Percentiles rank a stretch among this genome's conserved stretches.
Conservation (phyloP, 1,140 invertebrate species). For the Drosophila gunungcola region DNA sequence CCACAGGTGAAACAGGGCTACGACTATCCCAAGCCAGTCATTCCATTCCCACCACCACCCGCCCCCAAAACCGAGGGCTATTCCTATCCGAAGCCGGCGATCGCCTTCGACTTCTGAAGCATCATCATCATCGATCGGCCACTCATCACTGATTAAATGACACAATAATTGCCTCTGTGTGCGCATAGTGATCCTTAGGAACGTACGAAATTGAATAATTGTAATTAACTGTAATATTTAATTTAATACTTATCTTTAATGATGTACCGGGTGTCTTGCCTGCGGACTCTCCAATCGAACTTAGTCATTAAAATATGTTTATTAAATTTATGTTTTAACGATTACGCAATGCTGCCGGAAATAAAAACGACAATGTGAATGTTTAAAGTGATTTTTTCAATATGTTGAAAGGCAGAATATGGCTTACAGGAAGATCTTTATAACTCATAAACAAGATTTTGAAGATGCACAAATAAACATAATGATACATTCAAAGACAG, state of each 20-base stretch:
- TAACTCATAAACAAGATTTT: no score
- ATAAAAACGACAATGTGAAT: conserved; percentile 69
- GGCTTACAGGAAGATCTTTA: background rate
- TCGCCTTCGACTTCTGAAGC: conserved; percentile 59
- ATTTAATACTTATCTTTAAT: conserved; percentile 76
- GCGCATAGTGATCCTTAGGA: conserved; percentile 73
- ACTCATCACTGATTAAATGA: conserved; percentile 64
- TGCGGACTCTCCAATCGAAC: conserved; percentile 66
- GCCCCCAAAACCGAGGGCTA: conserved; percentile 59
- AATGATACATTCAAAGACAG: no score
- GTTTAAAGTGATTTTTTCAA: conserved; percentile 8
- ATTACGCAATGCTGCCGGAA: conserved; percentile 61
- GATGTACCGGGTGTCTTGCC: conserved; percentile 56
- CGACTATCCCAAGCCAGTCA: conserved; percentile 62
- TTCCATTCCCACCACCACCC: conserved; percentile 65
- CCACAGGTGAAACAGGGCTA: conserved; percentile 48
- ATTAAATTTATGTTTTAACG: conserved; percentile 65
- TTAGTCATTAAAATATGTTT: conserved; percentile 83
- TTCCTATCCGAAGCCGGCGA: conserved; percentile 68
- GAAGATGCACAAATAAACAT: background rate
- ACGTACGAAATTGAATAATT: conserved; percentile 78
- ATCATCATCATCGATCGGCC: conserved; percentile 16
- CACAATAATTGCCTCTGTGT: conserved; percentile 76
- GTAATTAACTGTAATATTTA: conserved; percentile 80
- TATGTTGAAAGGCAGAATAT: no score